Evolutionary conservation across 1,140 invertebrate species (phyloP).

Genomic region (Drosophila ercepeae): DNA sequence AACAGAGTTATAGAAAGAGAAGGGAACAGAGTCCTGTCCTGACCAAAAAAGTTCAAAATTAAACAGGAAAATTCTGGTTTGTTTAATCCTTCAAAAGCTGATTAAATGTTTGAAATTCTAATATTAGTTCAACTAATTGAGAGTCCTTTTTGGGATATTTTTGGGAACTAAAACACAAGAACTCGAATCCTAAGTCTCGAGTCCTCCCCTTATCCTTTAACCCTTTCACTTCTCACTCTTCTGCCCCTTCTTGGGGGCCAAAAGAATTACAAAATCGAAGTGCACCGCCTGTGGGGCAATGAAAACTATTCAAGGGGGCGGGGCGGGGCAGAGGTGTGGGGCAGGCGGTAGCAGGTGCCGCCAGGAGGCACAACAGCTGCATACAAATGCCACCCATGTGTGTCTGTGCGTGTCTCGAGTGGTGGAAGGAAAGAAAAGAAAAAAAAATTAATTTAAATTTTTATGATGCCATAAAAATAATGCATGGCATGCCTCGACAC

Average conservation of each 20-base stretch:
- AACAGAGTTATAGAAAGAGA: not conserved
- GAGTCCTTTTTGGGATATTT: too few relatives aligned
- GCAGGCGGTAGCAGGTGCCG: too few relatives aligned
- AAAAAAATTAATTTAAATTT: constrained; percentile 78
- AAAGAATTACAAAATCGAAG: constrained; percentile 43
- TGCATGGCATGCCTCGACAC: constrained; percentile 58
- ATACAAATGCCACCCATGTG: constrained; percentile 38
- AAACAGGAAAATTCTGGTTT: too few relatives aligned
- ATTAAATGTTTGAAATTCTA: not conserved
- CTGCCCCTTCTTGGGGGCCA: constrained; percentile 38
- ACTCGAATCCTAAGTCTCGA: too few relatives aligned
- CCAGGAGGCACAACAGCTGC: constrained; percentile 42
- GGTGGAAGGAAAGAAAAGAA: constrained; percentile 47
- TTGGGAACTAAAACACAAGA: too few relatives aligned
- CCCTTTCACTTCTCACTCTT: too few relatives aligned
- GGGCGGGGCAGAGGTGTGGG: not conserved
- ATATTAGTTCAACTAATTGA: not conserved
- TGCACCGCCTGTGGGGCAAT: constrained; percentile 10
- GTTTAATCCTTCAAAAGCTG: too few relatives aligned
- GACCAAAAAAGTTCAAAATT: too few relatives aligned
- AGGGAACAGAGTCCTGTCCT: not conserved
- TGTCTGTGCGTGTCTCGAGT: constrained; percentile 24
- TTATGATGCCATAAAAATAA: constrained; percentile 77
- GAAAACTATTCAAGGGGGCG: constrained; percentile 27
- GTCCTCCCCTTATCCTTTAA: too few relatives aligned